Conservation (phyloP, 2,113 vertebrate species). For the Colaptes auratus region DNA sequence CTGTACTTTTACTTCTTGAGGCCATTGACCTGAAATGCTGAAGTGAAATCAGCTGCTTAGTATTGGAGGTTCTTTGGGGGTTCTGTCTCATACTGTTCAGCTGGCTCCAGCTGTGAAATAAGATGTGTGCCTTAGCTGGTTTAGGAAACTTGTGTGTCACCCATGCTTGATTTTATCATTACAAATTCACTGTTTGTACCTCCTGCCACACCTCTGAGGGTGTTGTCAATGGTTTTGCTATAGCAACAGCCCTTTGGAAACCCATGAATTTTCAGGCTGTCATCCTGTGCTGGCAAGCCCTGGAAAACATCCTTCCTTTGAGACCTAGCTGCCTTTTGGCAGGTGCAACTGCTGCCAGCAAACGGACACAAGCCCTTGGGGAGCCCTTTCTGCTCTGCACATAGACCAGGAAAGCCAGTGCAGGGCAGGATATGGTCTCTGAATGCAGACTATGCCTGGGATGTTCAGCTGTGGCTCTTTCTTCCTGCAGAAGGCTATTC, state of each 20-base stretch:
- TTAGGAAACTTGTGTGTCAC: neutral
- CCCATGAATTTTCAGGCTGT: fast-evolving
- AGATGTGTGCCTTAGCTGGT: neutral
- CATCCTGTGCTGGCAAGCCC: neutral
- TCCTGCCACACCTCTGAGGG: neutral
- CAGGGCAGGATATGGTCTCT: neutral
- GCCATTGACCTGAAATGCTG: neutral
- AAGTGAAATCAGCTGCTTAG: neutral
- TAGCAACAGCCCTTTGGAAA: neutral
- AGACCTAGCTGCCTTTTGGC: neutral
- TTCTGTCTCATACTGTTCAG: neutral
- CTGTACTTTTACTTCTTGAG: neutral
- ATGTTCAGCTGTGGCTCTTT: too few species aligned
- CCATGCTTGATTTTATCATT: neutral
- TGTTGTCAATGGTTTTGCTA: neutral
- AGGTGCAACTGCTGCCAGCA: neutral
- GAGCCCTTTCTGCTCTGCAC: fast-evolving
- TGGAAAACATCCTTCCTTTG: neutral
- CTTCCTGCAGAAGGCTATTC: neutral
- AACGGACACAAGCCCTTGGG: fast-evolving
- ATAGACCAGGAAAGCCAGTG: neutral
- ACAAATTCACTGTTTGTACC: neutral
- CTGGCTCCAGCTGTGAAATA: neutral
- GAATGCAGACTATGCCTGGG: neutral
- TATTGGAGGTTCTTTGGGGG: neutral